phyloP scores from a whole-genome alignment of 2,113 vertebrate species.

The Hoplias malabaricus region DNA sequence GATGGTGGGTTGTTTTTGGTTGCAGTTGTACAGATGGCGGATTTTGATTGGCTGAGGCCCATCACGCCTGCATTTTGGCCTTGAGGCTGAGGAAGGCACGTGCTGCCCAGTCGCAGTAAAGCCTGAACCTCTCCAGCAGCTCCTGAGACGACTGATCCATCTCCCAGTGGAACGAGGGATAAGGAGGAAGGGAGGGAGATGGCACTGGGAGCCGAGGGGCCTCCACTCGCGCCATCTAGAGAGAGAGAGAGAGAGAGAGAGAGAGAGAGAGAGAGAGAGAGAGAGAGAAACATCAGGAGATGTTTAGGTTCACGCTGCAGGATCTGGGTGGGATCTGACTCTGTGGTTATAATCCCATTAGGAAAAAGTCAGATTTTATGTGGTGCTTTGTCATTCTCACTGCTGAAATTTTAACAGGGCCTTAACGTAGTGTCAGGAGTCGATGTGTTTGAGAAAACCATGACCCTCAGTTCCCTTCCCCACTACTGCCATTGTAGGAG shows the following conservation, averaged over 20 bases:
- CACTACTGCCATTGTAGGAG: too few relatives aligned
- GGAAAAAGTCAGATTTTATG: too few relatives aligned
- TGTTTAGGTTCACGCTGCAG: too few relatives aligned
- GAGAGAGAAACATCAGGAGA: too few relatives aligned
- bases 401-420: too few relatives aligned
- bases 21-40: background rate
- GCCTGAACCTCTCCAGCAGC: slow-evolving; percentile 76
- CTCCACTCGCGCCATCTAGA: slow-evolving; percentile 71
- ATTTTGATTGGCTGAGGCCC: slow-evolving; percentile 19
- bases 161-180: slow-evolving; percentile 62
- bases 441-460: too few relatives aligned
- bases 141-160: slow-evolving; percentile 74
- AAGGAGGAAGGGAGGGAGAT: slow-evolving; percentile 65
- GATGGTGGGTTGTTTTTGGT: slow-evolving; percentile 34
- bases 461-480: too few relatives aligned
- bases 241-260: background rate
- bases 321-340: too few relatives aligned
- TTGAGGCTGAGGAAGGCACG: slow-evolving; percentile 75
- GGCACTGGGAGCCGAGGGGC: slow-evolving; percentile 57
- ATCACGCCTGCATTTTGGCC: slow-evolving; percentile 63
- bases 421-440: too few relatives aligned
- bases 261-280: background rate
- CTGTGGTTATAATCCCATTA: too few relatives aligned
- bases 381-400: too few relatives aligned
- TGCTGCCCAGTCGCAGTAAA: slow-evolving; percentile 77